phyloP scores from a whole-genome alignment of 2,113 vertebrate species.

The Ctenodactylus gundi region DNA sequence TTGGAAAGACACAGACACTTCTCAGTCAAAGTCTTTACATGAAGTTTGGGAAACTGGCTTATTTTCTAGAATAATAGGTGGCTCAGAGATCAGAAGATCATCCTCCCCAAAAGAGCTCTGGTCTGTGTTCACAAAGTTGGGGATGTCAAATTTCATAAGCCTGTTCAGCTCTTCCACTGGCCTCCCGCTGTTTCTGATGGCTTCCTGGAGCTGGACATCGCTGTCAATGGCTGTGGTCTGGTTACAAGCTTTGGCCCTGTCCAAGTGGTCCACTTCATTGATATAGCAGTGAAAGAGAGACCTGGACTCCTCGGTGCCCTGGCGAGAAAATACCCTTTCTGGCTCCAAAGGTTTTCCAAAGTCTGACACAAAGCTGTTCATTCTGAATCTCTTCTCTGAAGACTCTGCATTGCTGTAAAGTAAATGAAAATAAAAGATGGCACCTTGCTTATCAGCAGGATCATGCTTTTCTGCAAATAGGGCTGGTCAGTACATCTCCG shows the following conservation, averaged over 20 bases:
- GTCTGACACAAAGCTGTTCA: slow-evolving; percentile 88
- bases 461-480: not conserved
- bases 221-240: slow-evolving; percentile 74
- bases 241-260: slow-evolving; percentile 70
- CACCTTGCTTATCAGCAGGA: not conserved
- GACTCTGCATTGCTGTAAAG: slow-evolving; percentile 86
- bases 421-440: slow-evolving; percentile 34
- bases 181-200: slow-evolving; percentile 63
- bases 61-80: slow-evolving; percentile 85
- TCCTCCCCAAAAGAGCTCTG: slow-evolving; percentile 90
- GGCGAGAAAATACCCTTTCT: slow-evolving; percentile 86
- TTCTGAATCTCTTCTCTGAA: slow-evolving; percentile 86
- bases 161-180: slow-evolving; percentile 81
- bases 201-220: slow-evolving; percentile 75
- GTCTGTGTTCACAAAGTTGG: slow-evolving; percentile 94
- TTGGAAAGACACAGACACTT: not conserved
- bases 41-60: slow-evolving; percentile 78
- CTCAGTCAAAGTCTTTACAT: slow-evolving; percentile 78
- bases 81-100: slow-evolving; percentile 89
- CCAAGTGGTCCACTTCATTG: slow-evolving; percentile 85
- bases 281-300: slow-evolving; percentile 92
- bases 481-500: not conserved
- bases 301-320: slow-evolving; percentile 85
- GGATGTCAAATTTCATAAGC: slow-evolving; percentile 91
- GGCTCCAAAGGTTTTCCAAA: slow-evolving; percentile 83